Percentiles rank a stretch among this genome's conserved stretches.
These are phyloP conservation scores for Semicossyphus pulcher DNA, from an alignment of 2,113 vertebrate species.

Conservation along the genomic window DNA sequence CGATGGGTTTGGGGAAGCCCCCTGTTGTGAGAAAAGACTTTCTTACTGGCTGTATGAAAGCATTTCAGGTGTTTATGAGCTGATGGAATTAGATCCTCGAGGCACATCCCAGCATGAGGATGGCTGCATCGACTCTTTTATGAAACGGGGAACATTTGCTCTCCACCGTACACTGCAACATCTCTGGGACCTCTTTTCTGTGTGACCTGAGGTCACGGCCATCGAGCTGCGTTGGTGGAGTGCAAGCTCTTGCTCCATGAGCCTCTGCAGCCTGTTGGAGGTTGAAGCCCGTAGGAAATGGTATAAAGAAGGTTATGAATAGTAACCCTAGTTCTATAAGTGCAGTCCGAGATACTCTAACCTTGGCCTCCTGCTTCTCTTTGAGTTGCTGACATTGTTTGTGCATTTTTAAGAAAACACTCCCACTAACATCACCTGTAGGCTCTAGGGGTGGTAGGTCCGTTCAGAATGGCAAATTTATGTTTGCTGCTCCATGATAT, in stretches of 20 bases:
- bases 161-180: conserved; percentile 13
- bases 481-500: background rate
- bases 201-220: conserved; percentile 1
- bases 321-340: conserved; percentile 41
- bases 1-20: conserved; percentile 9
- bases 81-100: conserved; percentile 35
- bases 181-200: conserved; percentile 31
- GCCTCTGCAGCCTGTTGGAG: conserved; percentile 33
- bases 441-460: background rate
- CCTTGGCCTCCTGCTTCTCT: conserved; percentile 9
- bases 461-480: conserved; percentile 34
- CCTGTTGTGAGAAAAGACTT: conserved; percentile 34
- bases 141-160: conserved; percentile 4
- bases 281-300: conserved; percentile 36
- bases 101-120: conserved; percentile 3
- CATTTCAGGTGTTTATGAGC: conserved; percentile 43
- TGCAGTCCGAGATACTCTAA: conserved; percentile 6
- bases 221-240: conserved; percentile 13
- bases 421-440: conserved; percentile 16
- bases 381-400: conserved; percentile 27
- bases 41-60: conserved; percentile 42
- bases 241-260: conserved; percentile 11
- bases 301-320: conserved; percentile 29
- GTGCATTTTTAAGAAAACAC: conserved; percentile 17
- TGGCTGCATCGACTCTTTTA: background rate